Conservation (phyloP, 2,113 vertebrate genomes). For the Barnardius zonarius region DNA sequence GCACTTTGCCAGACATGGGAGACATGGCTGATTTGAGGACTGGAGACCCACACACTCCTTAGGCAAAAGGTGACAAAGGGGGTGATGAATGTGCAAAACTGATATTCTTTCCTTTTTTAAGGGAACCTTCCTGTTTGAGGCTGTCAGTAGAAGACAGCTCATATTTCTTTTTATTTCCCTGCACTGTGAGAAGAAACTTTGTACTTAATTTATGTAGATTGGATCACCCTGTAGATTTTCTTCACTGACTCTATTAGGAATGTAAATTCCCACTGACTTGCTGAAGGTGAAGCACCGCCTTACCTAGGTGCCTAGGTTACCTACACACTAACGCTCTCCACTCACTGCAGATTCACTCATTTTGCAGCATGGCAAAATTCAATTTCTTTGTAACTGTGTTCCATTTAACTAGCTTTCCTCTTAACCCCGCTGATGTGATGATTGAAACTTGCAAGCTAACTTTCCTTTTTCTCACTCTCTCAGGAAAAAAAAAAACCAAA, state of each 20-base stretch:
- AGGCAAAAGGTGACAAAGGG: background rate
- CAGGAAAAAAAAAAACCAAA: background rate
- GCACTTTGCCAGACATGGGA: background rate
- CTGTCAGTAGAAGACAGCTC: background rate
- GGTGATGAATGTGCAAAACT: background rate
- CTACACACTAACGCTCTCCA: background rate
- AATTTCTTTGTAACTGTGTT: constrained; percentile 50
- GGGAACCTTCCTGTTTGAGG: background rate
- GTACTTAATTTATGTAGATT: background rate
- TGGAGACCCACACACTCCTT: background rate
- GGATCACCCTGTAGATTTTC: background rate
- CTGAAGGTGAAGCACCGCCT: background rate
- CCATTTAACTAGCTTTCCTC: constrained; percentile 58
- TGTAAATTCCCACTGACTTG: background rate
- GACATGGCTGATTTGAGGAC: background rate
- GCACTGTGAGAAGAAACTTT: background rate
- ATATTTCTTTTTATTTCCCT: background rate
- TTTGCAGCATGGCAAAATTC: constrained; percentile 40
- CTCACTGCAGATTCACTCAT: background rate
- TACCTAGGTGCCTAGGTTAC: background rate
- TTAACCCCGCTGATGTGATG: background rate
- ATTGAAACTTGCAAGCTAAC: constrained; percentile 31
- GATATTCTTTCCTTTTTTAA: background rate
- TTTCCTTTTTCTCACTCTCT: background rate
- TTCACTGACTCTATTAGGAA: background rate